Conservation (phyloP, 2,888 invertebrate species). For the Protodeltote pygarga region DNA sequence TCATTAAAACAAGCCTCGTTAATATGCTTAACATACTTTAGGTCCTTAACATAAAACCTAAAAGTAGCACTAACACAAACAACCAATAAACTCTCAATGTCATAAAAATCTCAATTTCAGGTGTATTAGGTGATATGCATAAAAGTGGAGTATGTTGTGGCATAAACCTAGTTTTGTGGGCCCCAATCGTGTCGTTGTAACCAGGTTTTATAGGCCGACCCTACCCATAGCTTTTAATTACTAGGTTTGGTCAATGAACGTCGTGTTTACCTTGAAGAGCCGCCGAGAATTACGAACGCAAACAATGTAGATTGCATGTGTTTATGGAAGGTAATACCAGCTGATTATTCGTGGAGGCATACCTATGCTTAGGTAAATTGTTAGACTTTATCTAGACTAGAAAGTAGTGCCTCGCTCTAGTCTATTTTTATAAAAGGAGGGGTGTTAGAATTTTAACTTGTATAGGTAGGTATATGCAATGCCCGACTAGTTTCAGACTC, state of each 20-base stretch:
- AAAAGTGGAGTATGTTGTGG: slow-evolving; percentile 39
- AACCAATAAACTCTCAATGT: neutral
- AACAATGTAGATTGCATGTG: slow-evolving; percentile 33
- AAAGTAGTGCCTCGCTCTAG: no score
- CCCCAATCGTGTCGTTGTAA: slow-evolving; percentile 39
- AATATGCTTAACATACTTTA: no score
- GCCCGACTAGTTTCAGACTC: no score
- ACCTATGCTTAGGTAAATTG: no score
- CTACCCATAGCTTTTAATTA: slow-evolving; percentile 55
- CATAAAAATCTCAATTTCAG: slow-evolving; percentile 33
- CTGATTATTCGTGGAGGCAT: slow-evolving; percentile 10
- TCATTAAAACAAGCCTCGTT: no score
- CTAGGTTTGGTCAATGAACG: slow-evolving; percentile 48
- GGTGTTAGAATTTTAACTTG: no score
- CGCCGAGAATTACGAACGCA: slow-evolving; percentile 23
- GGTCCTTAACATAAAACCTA: no score
- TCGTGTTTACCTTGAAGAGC: slow-evolving; percentile 29
- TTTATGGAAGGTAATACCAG: slow-evolving; percentile 20
- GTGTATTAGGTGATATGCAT: slow-evolving; percentile 37
- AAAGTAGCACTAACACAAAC: no score
- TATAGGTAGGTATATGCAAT: no score
- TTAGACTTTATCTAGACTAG: no score
- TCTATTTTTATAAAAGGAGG: no score
- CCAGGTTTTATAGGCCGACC: slow-evolving; percentile 46
- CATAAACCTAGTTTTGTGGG: slow-evolving; percentile 54